Conservation (phyloP, 2,113 vertebrate species). For the Hypomesus transpacificus region DNA sequence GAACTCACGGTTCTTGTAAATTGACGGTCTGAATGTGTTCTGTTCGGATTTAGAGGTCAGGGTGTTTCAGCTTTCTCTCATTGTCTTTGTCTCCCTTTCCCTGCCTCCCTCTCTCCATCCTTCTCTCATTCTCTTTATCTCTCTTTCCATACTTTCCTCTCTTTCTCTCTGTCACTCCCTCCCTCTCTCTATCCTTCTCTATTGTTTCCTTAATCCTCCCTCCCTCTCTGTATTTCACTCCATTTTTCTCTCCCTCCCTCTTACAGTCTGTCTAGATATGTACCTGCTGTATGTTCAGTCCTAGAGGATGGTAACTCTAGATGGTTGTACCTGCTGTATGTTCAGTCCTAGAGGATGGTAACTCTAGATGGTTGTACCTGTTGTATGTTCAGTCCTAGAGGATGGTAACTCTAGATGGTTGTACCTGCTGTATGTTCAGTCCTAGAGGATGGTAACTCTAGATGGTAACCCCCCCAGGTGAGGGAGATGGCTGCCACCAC, state of each 20-base stretch:
- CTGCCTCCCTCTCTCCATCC: not conserved
- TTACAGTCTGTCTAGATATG: not conserved
- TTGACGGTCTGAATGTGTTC: not conserved
- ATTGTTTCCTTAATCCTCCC: too few relatives aligned
- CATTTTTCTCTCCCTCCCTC: not conserved
- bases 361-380: not conserved
- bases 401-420: not conserved
- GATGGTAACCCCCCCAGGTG: slow-evolving; percentile 69
- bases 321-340: not conserved
- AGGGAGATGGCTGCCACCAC: slow-evolving; percentile 97
- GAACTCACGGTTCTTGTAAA: too few relatives aligned
- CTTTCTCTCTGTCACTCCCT: slow-evolving; percentile 10
- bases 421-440: not conserved
- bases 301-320: not conserved
- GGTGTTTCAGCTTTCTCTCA: not conserved
- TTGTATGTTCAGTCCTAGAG: too few relatives aligned
- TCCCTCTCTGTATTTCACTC: not conserved
- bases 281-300: not conserved
- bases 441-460: not conserved
- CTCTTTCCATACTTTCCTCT: not conserved
- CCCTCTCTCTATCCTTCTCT: not conserved
- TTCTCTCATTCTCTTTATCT: not conserved
- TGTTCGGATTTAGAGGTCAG: too few relatives aligned
- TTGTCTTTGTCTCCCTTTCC: not conserved
- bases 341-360: not conserved